Percentiles rank a stretch among this genome's conserved stretches.
These are phyloP conservation scores for Eugnorisma glareosa DNA, from an alignment of 2,888 invertebrate species.

Conservation along the genomic window DNA sequence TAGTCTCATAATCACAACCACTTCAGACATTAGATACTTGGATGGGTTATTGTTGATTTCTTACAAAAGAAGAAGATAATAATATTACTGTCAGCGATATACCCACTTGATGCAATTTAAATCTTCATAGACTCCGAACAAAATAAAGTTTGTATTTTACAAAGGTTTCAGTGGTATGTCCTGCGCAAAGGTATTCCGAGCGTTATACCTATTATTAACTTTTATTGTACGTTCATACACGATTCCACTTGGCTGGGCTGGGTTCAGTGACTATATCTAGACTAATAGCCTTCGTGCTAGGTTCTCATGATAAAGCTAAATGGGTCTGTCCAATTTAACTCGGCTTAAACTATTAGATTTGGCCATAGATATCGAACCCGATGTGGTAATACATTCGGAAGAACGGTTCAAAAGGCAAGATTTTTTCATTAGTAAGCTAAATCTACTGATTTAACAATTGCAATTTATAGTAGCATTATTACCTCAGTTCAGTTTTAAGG, in stretches of 20 bases:
- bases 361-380: conserved; percentile 9
- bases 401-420: not conserved
- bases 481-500: not conserved
- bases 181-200: not conserved
- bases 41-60: not conserved
- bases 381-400: not conserved
- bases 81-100: not conserved
- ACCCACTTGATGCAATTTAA: not conserved
- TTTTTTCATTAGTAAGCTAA: not conserved
- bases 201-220: conserved; percentile 5
- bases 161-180: not conserved
- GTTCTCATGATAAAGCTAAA: conserved; percentile 58
- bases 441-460: not conserved
- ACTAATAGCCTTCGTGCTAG: conserved; percentile 69
- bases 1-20: not conserved
- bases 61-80: not conserved
- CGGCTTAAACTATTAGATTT: conserved; percentile 16
- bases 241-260: conserved; percentile 8
- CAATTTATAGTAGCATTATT: not conserved
- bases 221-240: not conserved
- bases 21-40: not conserved
- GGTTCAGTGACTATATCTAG: conserved; percentile 46
- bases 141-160: not conserved
- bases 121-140: not conserved
- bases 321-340: conserved; percentile 4